Evolutionary conservation across 2,797 vertebrate species (phyloP).

Genomic region (Eulemur coronatus): DNA sequence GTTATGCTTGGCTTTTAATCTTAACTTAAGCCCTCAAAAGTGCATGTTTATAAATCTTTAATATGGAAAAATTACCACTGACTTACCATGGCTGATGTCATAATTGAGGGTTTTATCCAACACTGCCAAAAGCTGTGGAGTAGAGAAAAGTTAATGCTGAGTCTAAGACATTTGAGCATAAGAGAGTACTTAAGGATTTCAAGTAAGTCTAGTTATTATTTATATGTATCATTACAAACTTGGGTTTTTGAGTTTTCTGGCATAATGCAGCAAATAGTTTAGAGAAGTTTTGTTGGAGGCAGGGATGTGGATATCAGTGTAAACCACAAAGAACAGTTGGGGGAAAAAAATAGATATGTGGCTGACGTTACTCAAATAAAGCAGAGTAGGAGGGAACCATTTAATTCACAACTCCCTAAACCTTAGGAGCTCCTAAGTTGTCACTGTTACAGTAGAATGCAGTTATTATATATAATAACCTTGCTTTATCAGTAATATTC

Average conservation of each 20-base stretch:
- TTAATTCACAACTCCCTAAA: neutral
- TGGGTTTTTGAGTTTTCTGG: neutral
- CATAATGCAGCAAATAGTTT: neutral
- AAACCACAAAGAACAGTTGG: neutral
- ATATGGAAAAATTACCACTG: neutral
- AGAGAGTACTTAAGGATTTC: neutral
- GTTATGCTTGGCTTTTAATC: neutral
- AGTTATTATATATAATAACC: neutral
- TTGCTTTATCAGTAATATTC: neutral
- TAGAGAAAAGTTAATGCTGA: constrained; percentile 25
- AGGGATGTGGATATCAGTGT: neutral
- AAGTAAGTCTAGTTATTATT: neutral
- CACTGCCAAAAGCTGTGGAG: neutral
- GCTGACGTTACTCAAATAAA: neutral
- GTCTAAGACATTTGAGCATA: neutral
- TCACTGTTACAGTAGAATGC: neutral
- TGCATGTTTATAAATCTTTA: neutral
- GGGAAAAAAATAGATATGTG: neutral
- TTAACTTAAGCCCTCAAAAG: neutral
- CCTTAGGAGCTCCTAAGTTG: neutral
- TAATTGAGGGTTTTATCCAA: neutral
- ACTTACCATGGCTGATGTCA: neutral
- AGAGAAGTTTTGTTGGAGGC: neutral
- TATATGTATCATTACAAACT: neutral
- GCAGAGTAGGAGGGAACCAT: neutral